Base-by-base conservation (phyloP, 2,113 vertebrate genomes). In the Scartelaos histophorus region DNA sequence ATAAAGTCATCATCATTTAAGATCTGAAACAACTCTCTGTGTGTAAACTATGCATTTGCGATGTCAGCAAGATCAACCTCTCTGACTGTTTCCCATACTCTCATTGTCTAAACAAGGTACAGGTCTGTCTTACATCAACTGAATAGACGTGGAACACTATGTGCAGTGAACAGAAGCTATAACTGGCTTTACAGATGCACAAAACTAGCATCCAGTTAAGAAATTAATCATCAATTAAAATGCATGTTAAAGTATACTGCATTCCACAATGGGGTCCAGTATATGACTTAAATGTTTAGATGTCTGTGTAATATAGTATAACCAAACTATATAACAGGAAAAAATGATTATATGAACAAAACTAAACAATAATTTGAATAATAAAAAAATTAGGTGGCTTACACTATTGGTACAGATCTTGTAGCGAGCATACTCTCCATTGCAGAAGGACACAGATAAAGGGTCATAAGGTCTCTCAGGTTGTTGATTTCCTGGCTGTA, bases 371-470 rank as follows among this genome's bases (percentile, higher is more conserved):
- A 43, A 43, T 43, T 43, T 9, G 38, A n/a, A n/a, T n/a, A n/a
- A 9, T 43, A 19, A 11, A 61, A 38, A 21, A 12, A 69, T 78
- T 25, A 5, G 19, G 12, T n/a, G 72, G 25, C 95, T 89, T 92
- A 99, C 97, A 0, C 95, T 89, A 7, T 87, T 94, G 84, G 94
- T 95, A 90, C 97, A 99, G 71, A 97, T 93, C 82, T 92, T 95
- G 89, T 95, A 93, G 13, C 93, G 96, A 75, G 89, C 92, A 67
- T 93, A 92, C 16, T 82, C 82, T 54, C 92, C 92, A 0, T 49
- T 12, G 69, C 93, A 94, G 2, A 87, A 90, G 0, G 95, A 92
- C 4, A 91, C 47, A 0, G 94, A 86, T 12, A 93, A 49, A 0
- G 84, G 85, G 7, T 82, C 88, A 6, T 91, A 90, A 0, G 86